A percentile compares a stretch with the other conserved stretches of the same genome.
These are phyloP conservation scores for Drosophila parabipectinata DNA, from an alignment of 1,140 invertebrate species.

Conservation along the genomic window DNA sequence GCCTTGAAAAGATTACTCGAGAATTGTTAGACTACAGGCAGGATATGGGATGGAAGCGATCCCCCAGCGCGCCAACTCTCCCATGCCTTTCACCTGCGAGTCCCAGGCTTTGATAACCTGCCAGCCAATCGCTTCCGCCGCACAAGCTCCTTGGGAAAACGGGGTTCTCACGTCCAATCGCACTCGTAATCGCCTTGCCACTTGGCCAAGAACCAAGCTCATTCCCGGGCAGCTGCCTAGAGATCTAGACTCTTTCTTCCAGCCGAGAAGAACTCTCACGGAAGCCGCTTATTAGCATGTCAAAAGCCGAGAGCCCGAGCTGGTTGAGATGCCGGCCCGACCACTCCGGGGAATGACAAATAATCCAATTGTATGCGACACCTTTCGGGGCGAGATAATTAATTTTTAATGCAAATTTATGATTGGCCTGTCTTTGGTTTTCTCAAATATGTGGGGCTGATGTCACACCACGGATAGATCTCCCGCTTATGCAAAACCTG, in stretches of 20 bases:
- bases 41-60: conserved; percentile 1
- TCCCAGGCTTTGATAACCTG: not conserved
- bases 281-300: conserved; percentile 78
- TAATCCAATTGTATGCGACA: conserved; percentile 71
- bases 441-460: conserved; percentile 21
- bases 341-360: conserved; percentile 57
- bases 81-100: conserved; percentile 27
- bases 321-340: conserved; percentile 11
- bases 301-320: conserved; percentile 44
- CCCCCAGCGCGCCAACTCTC: conserved; percentile 28
- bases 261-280: conserved; percentile 50
- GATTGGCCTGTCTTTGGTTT: conserved; percentile 2
- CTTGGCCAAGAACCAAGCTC: conserved; percentile 40
- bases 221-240: conserved; percentile 27
- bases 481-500: conserved; percentile 35
- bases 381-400: conserved; percentile 54
- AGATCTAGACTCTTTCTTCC: not conserved
- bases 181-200: conserved; percentile 61
- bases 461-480: conserved; percentile 24
- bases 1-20: too few relatives aligned
- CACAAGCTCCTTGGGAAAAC: conserved; percentile 3
- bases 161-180: conserved; percentile 45
- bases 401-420: conserved; percentile 76
- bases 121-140: not conserved
- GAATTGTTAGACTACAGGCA: too few relatives aligned